Evolutionary conservation across 2,113 vertebrate genomes (phyloP).

Genomic region (Poecilia latipinna): DNA sequence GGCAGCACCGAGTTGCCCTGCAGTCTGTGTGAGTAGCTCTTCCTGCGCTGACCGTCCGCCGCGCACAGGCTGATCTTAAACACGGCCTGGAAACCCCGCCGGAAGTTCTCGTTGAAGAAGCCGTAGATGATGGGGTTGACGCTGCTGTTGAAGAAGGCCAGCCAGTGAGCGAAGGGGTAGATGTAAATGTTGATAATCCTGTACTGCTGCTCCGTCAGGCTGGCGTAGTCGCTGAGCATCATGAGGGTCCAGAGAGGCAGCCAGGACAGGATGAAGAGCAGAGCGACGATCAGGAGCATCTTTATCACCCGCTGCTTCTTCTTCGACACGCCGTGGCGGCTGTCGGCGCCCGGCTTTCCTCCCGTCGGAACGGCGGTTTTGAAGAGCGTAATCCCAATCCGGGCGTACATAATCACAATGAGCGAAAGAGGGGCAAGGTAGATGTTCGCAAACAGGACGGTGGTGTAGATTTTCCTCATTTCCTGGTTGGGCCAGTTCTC

Average conservation of each 20-base stretch:
- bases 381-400: slow-evolving; percentile 86
- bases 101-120: slow-evolving; percentile 92
- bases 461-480: slow-evolving; percentile 93
- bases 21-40: slow-evolving; percentile 72
- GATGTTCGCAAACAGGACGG: slow-evolving; percentile 90
- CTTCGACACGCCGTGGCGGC: slow-evolving; percentile 79
- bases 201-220: slow-evolving; percentile 81
- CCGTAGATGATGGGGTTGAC: slow-evolving; percentile 93
- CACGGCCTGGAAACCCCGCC: slow-evolving; percentile 84
- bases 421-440: slow-evolving; percentile 89
- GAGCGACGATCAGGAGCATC: slow-evolving; percentile 88
- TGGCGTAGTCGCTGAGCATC: slow-evolving; percentile 91
- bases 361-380: slow-evolving; percentile 63
- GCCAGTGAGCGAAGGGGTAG: slow-evolving; percentile 93
- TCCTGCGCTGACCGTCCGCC: slow-evolving; percentile 58
- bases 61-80: slow-evolving; percentile 85
- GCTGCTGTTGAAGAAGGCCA: slow-evolving; percentile 94
- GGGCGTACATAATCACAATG: slow-evolving; percentile 88
- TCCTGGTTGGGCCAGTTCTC: slow-evolving; percentile 90
- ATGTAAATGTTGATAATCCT: slow-evolving; percentile 89
- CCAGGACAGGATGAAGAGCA: slow-evolving; percentile 93
- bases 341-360: slow-evolving; percentile 77
- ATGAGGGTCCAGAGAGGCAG: slow-evolving; percentile 92
- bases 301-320: slow-evolving; percentile 89
- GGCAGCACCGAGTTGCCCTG: slow-evolving; percentile 81